phyloP scores from a whole-genome alignment of 2,113 vertebrate genomes.

The Lanius ludovicianus region DNA sequence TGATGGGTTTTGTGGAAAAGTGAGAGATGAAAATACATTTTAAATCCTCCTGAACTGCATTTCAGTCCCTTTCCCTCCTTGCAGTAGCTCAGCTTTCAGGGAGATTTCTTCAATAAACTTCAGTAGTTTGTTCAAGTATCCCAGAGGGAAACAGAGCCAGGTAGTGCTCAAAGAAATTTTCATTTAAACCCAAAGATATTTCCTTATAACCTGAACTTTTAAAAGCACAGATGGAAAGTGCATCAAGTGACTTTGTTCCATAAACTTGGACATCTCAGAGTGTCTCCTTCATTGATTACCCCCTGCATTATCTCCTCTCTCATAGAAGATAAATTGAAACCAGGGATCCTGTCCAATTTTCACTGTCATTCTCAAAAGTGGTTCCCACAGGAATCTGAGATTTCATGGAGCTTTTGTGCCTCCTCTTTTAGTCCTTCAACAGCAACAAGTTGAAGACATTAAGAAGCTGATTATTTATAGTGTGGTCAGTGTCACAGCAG shows the following conservation, averaged over 20 bases:
- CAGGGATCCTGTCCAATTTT: background rate
- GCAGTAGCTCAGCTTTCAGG: background rate
- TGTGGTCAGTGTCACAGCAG: background rate
- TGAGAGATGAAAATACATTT: background rate
- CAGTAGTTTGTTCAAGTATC: background rate
- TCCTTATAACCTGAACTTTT: background rate
- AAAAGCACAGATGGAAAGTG: background rate
- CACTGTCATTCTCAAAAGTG: rapidly evolving
- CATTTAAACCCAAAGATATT: background rate
- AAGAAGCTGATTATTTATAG: background rate
- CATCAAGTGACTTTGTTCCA: no score
- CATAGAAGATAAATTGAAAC: background rate
- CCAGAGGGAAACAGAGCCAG: background rate
- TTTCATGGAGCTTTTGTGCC: background rate
- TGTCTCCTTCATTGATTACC: background rate
- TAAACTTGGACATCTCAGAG: rapidly evolving
- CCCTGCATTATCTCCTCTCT: background rate
- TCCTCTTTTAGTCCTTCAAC: background rate
- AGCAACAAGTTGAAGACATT: background rate
- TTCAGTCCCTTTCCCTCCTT: background rate
- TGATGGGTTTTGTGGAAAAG: background rate
- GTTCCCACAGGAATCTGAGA: background rate
- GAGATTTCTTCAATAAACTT: background rate
- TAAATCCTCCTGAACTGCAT: background rate
- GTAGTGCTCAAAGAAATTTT: background rate